Conservation (phyloP, 2,797 vertebrate genomes). For the Gymnocypris eckloni region DNA sequence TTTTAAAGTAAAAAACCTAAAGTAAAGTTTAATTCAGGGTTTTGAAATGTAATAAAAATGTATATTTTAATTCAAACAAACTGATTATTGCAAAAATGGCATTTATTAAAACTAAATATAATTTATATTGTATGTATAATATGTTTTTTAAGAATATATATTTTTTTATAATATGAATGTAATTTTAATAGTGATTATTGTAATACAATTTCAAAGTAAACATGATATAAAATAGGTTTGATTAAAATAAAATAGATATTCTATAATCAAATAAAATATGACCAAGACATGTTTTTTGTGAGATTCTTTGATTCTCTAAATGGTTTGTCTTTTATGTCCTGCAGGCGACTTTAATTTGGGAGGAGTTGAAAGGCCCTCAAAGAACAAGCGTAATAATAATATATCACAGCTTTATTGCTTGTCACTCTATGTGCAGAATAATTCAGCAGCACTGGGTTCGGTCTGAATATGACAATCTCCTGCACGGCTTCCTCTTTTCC, state of each 20-base stretch:
- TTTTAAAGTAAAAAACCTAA: neutral
- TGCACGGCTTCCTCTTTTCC: slow-evolving; percentile 27
- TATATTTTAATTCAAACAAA: neutral
- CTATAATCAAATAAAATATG: neutral
- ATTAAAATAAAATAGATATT: neutral
- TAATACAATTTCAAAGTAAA: neutral
- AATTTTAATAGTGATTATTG: neutral
- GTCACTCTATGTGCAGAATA: slow-evolving; percentile 16
- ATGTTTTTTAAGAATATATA: neutral
- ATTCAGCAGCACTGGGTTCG: slow-evolving; percentile 25
- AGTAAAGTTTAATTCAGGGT: neutral
- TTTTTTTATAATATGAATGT: neutral
- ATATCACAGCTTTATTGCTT: neutral
- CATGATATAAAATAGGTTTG: neutral
- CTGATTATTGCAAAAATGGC: neutral
- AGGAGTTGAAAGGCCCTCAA: slow-evolving; percentile 63
- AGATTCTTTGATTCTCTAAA: neutral
- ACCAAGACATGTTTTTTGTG: neutral
- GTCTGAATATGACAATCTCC: neutral
- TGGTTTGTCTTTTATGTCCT: slow-evolving; percentile 54
- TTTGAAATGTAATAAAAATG: neutral
- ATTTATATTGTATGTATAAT: neutral
- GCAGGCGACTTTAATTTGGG: slow-evolving; percentile 68
- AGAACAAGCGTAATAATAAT: slow-evolving; percentile 64
- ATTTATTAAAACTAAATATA: neutral